These are phyloP conservation scores for Triplophysa yarkandensis DNA, from an alignment of 2,797 vertebrate species.

Conservation along the genomic window DNA sequence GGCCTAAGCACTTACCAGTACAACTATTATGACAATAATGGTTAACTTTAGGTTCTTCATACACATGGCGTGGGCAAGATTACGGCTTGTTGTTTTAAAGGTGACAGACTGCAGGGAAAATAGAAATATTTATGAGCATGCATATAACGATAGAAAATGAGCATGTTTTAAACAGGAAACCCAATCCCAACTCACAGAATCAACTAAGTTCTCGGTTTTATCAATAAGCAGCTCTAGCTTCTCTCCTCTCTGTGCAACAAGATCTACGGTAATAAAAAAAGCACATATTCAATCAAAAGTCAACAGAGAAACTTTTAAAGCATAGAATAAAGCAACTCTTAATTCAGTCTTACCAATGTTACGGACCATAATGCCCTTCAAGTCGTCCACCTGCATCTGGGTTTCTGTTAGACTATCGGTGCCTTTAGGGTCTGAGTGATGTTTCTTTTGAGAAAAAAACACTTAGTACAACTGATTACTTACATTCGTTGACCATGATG, in stretches of 20 bases:
- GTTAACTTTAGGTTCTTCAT: slow-evolving; percentile 99
- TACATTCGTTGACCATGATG: no score
- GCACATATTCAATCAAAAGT: not conserved
- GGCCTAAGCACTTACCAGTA: slow-evolving; percentile 81
- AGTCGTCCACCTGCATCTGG: slow-evolving; percentile 95
- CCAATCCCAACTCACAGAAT: slow-evolving; percentile 84
- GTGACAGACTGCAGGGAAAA: slow-evolving; percentile 85
- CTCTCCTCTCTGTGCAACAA: slow-evolving; percentile 97
- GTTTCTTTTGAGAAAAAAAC: slow-evolving; percentile 77
- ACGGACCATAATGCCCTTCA: slow-evolving; percentile 98
- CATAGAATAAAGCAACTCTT: not conserved
- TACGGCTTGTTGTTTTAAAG: slow-evolving; percentile 98
- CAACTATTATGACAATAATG: slow-evolving; percentile 83
- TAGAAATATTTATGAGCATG: not conserved
- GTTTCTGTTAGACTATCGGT: slow-evolving; percentile 89
- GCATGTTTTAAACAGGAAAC: not conserved
- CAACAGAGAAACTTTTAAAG: not conserved
- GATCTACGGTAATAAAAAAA: slow-evolving; percentile 75
- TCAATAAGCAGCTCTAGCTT: slow-evolving; percentile 95
- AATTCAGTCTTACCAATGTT: slow-evolving; percentile 85
- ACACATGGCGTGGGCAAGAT: slow-evolving; percentile 96
- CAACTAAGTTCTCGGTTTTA: slow-evolving; percentile 97
- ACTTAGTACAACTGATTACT: no score
- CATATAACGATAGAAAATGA: not conserved
- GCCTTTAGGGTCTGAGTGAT: slow-evolving; percentile 90